These are phyloP conservation scores for Ectemnius lituratus DNA, from an alignment of 2,888 invertebrate genomes.

Conservation along the genomic window DNA sequence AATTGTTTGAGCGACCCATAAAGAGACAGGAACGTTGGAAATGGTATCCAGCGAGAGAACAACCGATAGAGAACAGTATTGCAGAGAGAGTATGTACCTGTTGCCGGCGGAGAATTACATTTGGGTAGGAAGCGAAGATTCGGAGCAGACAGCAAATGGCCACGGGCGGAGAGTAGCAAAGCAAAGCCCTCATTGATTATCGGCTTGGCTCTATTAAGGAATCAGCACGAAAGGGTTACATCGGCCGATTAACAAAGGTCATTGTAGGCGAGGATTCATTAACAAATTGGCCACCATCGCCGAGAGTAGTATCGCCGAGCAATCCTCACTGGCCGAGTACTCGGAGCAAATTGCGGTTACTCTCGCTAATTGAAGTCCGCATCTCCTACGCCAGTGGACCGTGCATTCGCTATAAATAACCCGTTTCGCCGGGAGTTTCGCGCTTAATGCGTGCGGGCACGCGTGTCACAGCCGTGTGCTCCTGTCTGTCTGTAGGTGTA, in stretches of 20 bases:
- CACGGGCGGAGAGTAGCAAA: no score
- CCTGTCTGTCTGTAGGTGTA: constrained; percentile 18
- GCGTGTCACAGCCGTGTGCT: constrained; percentile 30
- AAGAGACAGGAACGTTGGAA: neutral
- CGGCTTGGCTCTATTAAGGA: constrained; percentile 4
- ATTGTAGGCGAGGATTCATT: constrained; percentile 47
- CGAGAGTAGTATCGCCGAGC: constrained; percentile 33
- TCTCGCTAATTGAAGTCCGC: constrained; percentile 54
- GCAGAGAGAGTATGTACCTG: neutral
- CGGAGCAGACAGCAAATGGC: no score
- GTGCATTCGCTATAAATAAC: constrained; percentile 58
- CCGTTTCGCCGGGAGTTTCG: constrained; percentile 52
- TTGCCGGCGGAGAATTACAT: constrained; percentile 1
- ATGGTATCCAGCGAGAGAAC: neutral
- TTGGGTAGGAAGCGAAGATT: no score
- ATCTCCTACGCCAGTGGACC: constrained; percentile 36
- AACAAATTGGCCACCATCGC: constrained; percentile 47
- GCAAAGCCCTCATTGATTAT: no score
- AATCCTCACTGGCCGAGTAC: constrained; percentile 30
- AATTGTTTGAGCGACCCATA: neutral
- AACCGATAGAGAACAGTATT: neutral
- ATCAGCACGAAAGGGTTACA: constrained; percentile 27
- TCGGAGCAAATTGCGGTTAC: constrained; percentile 53
- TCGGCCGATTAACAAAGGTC: constrained; percentile 39
- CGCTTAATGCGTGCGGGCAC: constrained; percentile 53